Evolutionary conservation across 1,140 invertebrate species (phyloP), one percentile per base, ranked within the genome.

Genomic region (Pinna nobilis): DNA sequence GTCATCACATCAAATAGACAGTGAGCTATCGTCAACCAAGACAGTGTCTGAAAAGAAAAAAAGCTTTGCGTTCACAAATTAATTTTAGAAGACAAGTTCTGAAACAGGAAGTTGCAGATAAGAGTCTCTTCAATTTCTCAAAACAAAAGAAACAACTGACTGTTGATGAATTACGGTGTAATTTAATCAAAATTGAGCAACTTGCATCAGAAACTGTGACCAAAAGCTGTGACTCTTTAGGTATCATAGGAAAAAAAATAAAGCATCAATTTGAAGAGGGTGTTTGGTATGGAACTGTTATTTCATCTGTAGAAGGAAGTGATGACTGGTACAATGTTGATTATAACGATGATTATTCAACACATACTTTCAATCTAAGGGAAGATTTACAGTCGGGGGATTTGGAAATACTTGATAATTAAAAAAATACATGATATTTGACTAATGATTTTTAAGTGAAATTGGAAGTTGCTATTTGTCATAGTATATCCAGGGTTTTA

Each of bases 11-110:
- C 30, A 60, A 5, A 57, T 74, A 6, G 35, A 11, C 20, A 25
- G 41, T 30, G 23, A 47, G 18, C 47, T 74, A 25, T 28, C 32
- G 41, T 18, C 44, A 20, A 51, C 41, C 30, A 18, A 49, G 23
- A 50, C 15, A 15, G 33, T n/a, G 15, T 15, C 53, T 37, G 41
- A 59, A 57, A 73, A 74, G n/a, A 39, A 60, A 20, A 9, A 41
- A 59, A 30, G 72, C 65, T 4, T n/a, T 68, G n/a, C 47, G 68
- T 30, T 9, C 57, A 13, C 64, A 74, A 30, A 23, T 68, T 2
- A 68, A 18, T 33, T 68, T 74, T 30, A 35, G 57, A 20, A 68
- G 53, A 30, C 61, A 37, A 11, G 57, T 68, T 49, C 30, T 68
- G 9, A 39, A 50, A 13, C 68, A 50, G 39, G 23, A 13, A 9